Percentiles rank a stretch among this genome's conserved stretches.
Evolutionary conservation across 2,888 invertebrate species (phyloP).

Genomic region (Caenorhabditis doughertyi): DNA sequence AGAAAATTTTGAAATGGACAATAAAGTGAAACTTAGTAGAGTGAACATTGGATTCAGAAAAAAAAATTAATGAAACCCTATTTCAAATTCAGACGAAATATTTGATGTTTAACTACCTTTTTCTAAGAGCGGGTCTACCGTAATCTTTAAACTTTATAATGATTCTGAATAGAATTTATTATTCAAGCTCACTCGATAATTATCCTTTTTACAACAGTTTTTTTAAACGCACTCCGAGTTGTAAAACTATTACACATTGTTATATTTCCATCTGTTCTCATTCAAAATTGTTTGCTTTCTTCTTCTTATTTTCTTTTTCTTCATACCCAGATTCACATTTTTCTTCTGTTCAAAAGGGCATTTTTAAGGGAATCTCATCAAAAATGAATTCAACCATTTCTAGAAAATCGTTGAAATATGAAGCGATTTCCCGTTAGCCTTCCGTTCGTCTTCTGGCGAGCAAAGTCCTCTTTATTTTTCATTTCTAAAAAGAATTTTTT

Average conservation of each 20-base stretch:
- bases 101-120: no score
- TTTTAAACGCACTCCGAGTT: not conserved
- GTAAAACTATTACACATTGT: constrained; percentile 21
- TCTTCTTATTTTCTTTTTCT: not conserved
- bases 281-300: constrained; percentile 32
- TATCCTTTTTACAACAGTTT: not conserved
- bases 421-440: constrained; percentile 26
- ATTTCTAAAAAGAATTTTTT: constrained; percentile 13
- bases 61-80: no score
- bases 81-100: no score
- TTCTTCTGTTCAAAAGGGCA: constrained; percentile 4
- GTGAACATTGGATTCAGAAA: no score
- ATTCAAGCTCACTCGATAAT: not conserved
- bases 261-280: constrained; percentile 33
- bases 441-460: constrained; percentile 29
- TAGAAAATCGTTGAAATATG: constrained; percentile 19
- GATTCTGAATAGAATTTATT: no score
- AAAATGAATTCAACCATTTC: constrained; percentile 17
- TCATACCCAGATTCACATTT: not conserved
- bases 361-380: constrained; percentile 22
- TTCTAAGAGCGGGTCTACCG: no score
- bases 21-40: no score
- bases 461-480: constrained; percentile 11
- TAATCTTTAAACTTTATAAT: no score
- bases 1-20: no score